phyloP scores from a whole-genome alignment of 2,888 invertebrate species.

The Ametastegia equiseti region DNA sequence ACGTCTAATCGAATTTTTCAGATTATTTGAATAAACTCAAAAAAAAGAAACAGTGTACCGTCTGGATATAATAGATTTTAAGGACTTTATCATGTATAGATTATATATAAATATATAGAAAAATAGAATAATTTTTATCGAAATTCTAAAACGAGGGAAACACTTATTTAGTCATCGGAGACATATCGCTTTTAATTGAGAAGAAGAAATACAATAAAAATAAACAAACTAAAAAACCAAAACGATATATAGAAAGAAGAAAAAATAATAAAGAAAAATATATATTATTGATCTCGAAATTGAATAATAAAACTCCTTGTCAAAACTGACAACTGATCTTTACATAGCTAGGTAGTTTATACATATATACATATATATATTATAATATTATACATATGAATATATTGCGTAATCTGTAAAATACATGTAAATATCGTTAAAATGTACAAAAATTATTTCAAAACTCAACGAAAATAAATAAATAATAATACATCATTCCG shows the following conservation, averaged over 20 bases:
- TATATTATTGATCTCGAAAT: constrained; percentile 62
- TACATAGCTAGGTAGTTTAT: constrained; percentile 39
- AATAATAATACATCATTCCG: too few species aligned
- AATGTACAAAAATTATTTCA: constrained; percentile 69
- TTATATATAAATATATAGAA: not conserved
- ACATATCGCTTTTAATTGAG: constrained; percentile 71
- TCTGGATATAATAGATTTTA: not conserved
- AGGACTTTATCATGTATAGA: not conserved
- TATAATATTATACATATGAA: constrained; percentile 36
- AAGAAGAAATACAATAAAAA: constrained; percentile 53
- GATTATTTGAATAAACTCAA: too few species aligned
- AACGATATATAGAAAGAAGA: too few species aligned
- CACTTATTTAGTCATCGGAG: constrained; percentile 24
- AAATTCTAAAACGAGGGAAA: constrained; percentile 10
- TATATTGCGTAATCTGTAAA: constrained; percentile 69
- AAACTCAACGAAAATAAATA: constrained; percentile 24
- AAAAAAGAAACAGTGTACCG: not conserved
- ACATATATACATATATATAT: constrained; percentile 46
- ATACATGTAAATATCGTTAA: constrained; percentile 73
- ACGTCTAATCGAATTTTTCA: too few species aligned
- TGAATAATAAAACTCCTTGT: constrained; percentile 38
- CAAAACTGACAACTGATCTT: constrained; percentile 41
- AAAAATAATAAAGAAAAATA: not conserved
- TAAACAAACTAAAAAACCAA: too few species aligned
- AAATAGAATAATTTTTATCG: not conserved